A percentile compares a stretch with the other conserved stretches of the same genome.
Conservation (phyloP, 1,140 invertebrate genomes). For the Rhagoletis pomonella region DNA sequence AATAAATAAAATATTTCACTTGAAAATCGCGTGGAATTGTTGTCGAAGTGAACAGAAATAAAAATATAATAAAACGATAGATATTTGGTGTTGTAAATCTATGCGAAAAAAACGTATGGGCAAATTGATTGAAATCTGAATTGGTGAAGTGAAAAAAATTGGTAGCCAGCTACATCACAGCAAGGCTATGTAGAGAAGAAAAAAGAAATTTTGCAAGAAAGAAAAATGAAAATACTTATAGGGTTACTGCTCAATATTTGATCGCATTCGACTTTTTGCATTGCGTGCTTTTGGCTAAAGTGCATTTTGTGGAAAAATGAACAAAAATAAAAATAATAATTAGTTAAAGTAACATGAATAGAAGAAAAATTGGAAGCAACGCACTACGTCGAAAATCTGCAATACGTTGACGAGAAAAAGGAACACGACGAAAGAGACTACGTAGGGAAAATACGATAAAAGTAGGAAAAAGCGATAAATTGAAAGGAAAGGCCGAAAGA, state of each 20-base stretch:
- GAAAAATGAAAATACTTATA: conserved; percentile 39
- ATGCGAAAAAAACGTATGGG: neutral
- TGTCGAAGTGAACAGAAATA: neutral
- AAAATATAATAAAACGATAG: conserved; percentile 23
- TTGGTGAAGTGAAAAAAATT: conserved; percentile 45
- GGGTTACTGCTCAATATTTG: neutral
- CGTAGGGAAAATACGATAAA: conserved; percentile 34
- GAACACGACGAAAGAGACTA: conserved; percentile 8
- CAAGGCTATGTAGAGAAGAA: conserved; percentile 46
- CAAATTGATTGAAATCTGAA: conserved; percentile 20
- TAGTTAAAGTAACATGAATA: conserved; percentile 33
- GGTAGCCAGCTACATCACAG: conserved; percentile 20
- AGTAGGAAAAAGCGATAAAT: conserved; percentile 15
- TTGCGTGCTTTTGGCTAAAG: conserved; percentile 15
- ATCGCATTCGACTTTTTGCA: neutral
- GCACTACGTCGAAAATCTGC: neutral
- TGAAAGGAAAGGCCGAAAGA: conserved; percentile 6
- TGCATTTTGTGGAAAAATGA: conserved; percentile 28
- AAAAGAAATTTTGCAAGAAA: conserved; percentile 36
- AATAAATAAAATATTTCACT: conserved; percentile 51
- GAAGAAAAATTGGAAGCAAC: conserved; percentile 20
- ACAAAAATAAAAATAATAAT: neutral
- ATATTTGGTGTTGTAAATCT: neutral
- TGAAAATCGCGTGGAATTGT: conserved; percentile 9
- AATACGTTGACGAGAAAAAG: neutral